Conservation (phyloP, 2,113 vertebrate species). For the Pseudopipra pipra region DNA sequence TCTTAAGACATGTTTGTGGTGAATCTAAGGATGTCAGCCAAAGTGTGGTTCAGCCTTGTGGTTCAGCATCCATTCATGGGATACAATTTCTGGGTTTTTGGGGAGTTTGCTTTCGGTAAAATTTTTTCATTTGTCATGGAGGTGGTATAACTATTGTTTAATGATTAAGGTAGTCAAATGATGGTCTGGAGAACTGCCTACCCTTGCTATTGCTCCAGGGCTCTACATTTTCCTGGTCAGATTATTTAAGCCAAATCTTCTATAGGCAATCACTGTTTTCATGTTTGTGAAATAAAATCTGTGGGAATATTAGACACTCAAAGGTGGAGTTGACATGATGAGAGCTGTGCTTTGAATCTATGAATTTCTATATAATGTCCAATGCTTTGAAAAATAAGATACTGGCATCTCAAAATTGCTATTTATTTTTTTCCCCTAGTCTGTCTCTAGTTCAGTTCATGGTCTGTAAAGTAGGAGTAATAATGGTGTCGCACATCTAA, state of each 20-base stretch:
- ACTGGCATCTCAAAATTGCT: not conserved
- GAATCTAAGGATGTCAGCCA: not conserved
- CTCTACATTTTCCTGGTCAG: not conserved
- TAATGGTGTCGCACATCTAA: not conserved
- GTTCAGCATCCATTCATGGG: not conserved
- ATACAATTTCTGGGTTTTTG: not conserved
- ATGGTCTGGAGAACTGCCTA: not conserved
- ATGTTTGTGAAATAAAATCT: not conserved
- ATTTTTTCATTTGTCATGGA: not conserved
- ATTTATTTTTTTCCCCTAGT: not conserved
- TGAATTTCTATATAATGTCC: not conserved
- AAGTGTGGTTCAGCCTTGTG: not conserved
- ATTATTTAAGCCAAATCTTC: not conserved
- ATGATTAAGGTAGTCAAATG: not conserved
- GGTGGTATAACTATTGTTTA: not conserved
- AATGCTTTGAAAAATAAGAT: not conserved
- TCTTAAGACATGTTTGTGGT: not conserved
- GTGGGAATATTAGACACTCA: not conserved
- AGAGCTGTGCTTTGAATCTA: not conserved
- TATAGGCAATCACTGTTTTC: not conserved
- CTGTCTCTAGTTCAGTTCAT: not conserved
- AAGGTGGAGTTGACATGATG: not conserved
- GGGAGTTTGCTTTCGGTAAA: not conserved
- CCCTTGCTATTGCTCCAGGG: not conserved
- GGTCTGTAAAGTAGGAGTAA: not conserved